phyloP scores from a whole-genome alignment of 2,888 invertebrate species.

The Stenodera caucasica region DNA sequence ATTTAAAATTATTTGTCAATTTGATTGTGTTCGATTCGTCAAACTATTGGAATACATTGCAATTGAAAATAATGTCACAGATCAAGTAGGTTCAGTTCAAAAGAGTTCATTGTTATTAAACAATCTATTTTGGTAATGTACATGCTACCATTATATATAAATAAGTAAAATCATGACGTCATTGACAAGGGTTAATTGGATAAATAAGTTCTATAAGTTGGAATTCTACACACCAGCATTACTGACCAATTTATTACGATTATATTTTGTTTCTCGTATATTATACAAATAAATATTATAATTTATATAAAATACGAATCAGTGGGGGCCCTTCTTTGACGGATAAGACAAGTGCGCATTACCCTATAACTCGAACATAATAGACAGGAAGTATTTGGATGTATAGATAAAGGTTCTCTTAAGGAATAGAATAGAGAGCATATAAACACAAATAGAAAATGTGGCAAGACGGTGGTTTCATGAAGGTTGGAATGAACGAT shows the following conservation, averaged over 20 bases:
- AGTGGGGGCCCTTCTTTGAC: not conserved
- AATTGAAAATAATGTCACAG: conserved; percentile 22
- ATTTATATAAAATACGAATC: not conserved
- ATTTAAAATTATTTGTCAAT: too few species aligned
- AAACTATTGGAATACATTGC: conserved; percentile 1
- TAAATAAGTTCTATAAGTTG: conserved; percentile 13
- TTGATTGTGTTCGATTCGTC: too few species aligned
- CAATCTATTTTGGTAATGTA: conserved; percentile 22
- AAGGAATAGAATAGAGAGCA: conserved; percentile 12
- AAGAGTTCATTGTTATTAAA: conserved; percentile 33
- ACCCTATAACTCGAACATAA: conserved; percentile 8
- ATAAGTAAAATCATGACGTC: conserved; percentile 19
- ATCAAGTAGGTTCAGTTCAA: conserved; percentile 29
- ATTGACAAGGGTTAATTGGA: conserved; percentile 22
- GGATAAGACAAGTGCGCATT: not conserved
- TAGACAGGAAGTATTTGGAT: conserved; percentile 16
- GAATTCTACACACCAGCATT: conserved; percentile 10
- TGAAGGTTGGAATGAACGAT: conserved; percentile 14
- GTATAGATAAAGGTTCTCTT: conserved; percentile 13
- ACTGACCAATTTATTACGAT: conserved; percentile 8
- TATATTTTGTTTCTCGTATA: not conserved
- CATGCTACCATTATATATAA: conserved; percentile 23
- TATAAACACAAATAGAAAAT: conserved; percentile 18
- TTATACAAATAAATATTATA: too few species aligned
- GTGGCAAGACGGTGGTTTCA: conserved; percentile 13